phyloP scores from a whole-genome alignment of 2,888 invertebrate genomes.

The Drosophila quinaria region DNA sequence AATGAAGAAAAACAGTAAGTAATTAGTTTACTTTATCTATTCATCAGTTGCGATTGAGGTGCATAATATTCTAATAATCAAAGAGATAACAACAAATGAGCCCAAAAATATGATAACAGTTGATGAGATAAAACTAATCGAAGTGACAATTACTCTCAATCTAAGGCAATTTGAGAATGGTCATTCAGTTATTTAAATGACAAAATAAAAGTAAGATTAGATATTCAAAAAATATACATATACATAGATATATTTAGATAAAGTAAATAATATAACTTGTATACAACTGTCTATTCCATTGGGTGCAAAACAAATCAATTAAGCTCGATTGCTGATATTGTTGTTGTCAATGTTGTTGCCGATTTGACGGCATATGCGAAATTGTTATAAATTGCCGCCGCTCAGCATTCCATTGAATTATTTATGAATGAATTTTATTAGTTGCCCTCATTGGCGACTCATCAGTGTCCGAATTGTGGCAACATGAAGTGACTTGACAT shows the following conservation, averaged over 20 bases:
- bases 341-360: constrained; percentile 34
- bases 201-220: constrained; percentile 38
- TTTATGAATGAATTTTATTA: constrained; percentile 82
- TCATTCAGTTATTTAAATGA: constrained; percentile 58
- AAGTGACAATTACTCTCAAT: constrained; percentile 66
- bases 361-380: constrained; percentile 71
- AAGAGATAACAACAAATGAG: constrained; percentile 4
- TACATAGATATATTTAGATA: constrained; percentile 17
- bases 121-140: constrained; percentile 1
- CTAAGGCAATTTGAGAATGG: constrained; percentile 69
- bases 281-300: constrained; percentile 55
- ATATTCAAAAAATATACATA: constrained; percentile 11
- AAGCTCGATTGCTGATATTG: constrained; percentile 45
- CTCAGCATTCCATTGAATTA: constrained; percentile 74
- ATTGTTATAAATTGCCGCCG: constrained; percentile 76
- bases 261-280: constrained; percentile 23
- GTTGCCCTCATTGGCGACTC: constrained; percentile 81
- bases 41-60: constrained; percentile 24
- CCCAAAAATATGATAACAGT: constrained; percentile 4
- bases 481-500: constrained; percentile 71
- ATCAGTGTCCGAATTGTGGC: constrained; percentile 69
- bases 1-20: too few species aligned
- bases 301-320: constrained; percentile 78
- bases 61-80: constrained; percentile 24
- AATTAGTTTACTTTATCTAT: constrained; percentile 29